Evolutionary conservation across 2,113 vertebrate genomes (phyloP), one percentile per base, ranked within the genome.

Genomic region (Siniperca knerii): DNA sequence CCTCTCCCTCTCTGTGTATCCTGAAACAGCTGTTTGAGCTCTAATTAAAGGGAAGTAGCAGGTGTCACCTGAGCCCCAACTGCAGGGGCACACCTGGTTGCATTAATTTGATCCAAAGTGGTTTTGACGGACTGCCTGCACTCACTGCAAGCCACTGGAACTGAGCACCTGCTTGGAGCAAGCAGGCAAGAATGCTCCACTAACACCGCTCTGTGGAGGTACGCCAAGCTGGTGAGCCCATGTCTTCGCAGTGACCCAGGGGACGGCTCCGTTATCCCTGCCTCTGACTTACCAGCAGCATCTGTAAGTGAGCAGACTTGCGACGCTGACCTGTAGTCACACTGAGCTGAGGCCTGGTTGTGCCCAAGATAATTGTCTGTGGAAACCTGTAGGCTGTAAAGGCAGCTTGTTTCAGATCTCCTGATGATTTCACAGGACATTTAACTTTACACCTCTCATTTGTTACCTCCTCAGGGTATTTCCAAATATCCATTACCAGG

Each of bases 361-460:
- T 60, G 79, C 88, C 82, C 72, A 40, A 74, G 93, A 92, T 94
- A 91, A 93, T 91, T 92, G 91, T 86, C 86, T 82, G 89, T 86
- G 84, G 76, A 91, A 92, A 68, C 81, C 84, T 89, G 92, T 66
- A 86, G 91, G 93, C 93, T 78, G 90, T 92, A 92, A 92, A 89
- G 75, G 92, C 92, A 86, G 93, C 92, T 95, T 93, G 91, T 94
- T 94, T 90, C 91, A 89, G 88, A 92, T 87, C 92, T 91, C 93
- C 81, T 92, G 90, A 92, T 94, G 93, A 94, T 96, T 97, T 97
- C 95, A 97, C 94, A 94, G 96, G 90, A 94, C 94, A 92, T 96
- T 96, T 94, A 94, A 95, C 94, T 97, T 96, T 90, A 96, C 90
- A 91, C 91, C 88, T 92, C 90, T 96, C 91, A 93, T 96, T 96